phyloP scores from a whole-genome alignment of 1,140 invertebrate genomes.

The Diprion similis region DNA sequence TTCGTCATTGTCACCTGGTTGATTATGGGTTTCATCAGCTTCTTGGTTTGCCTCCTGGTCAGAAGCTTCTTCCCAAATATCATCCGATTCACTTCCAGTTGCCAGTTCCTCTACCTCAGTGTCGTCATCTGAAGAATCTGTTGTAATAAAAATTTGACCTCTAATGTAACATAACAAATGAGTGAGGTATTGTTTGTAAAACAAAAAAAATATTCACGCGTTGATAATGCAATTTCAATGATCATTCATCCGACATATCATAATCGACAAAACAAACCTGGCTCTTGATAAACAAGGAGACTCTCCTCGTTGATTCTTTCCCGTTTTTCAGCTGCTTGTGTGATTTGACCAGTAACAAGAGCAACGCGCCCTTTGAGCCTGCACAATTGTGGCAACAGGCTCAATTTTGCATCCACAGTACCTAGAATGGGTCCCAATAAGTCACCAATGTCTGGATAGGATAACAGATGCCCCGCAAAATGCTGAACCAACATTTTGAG shows the following conservation, averaged over 20 bases:
- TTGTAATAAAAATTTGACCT: constrained; percentile 12
- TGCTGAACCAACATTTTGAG: constrained; percentile 65
- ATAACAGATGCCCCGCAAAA: constrained; percentile 69
- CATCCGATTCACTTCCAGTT: constrained; percentile 54
- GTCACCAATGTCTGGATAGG: constrained; percentile 64
- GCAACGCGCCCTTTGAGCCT: constrained; percentile 67
- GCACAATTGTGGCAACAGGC: constrained; percentile 62
- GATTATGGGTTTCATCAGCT: constrained; percentile 34
- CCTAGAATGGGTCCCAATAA: constrained; percentile 66
- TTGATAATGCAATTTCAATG: too few species aligned
- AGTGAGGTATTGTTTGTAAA: too few species aligned
- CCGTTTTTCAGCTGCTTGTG: constrained; percentile 50
- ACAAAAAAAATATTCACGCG: constrained; percentile 1
- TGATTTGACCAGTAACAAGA: constrained; percentile 65
- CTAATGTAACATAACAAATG: not conserved
- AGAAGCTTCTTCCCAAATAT: constrained; percentile 58
- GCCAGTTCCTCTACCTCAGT: constrained; percentile 48
- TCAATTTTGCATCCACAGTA: constrained; percentile 66
- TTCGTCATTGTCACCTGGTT: not conserved
- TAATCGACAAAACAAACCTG: constrained; percentile 51
- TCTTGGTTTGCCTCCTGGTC: constrained; percentile 52
- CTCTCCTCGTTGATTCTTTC: constrained; percentile 54
- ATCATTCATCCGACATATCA: not conserved
- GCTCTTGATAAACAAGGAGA: constrained; percentile 66
- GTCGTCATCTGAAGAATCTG: constrained; percentile 54